These are phyloP conservation scores for Cetonia aurata DNA, from an alignment of 2,888 invertebrate species.

Conservation along the genomic window DNA sequence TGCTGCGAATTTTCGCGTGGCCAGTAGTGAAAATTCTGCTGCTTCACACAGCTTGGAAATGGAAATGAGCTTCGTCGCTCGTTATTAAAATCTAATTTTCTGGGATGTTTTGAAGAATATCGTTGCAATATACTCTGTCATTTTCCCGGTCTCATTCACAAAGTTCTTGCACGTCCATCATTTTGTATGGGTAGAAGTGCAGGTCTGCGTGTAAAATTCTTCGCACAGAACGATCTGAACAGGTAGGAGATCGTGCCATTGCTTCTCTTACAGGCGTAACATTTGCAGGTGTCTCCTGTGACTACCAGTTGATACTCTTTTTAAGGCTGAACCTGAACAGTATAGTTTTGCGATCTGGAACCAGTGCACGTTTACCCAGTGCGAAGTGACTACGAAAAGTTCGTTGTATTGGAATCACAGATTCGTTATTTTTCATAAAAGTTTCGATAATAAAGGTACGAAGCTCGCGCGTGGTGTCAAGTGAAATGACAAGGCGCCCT, in stretches of 20 bases:
- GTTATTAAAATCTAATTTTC: too few relatives aligned
- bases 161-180: slow-evolving; percentile 11
- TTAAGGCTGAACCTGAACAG: slow-evolving; percentile 12
- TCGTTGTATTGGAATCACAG: slow-evolving; percentile 43
- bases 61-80: too few relatives aligned
- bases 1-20: slow-evolving; percentile 43
- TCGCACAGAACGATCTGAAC: slow-evolving; percentile 28
- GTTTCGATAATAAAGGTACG: background rate
- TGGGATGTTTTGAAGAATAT: too few relatives aligned
- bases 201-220: slow-evolving; percentile 16
- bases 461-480: background rate
- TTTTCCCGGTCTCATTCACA: slow-evolving; percentile 11
- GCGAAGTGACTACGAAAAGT: slow-evolving; percentile 46
- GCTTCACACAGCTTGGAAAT: slow-evolving; percentile 27
- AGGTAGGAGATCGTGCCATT: slow-evolving; percentile 12
- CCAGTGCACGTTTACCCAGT: slow-evolving; percentile 42
- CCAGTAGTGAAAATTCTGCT: background rate
- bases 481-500: background rate
- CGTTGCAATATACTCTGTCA: background rate
- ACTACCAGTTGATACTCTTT: slow-evolving; percentile 42
- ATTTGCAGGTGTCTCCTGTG: slow-evolving; percentile 23
- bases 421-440: slow-evolving; percentile 36
- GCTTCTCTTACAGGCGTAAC: too few relatives aligned
- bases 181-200: slow-evolving; percentile 9
- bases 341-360: slow-evolving; percentile 13